These are phyloP conservation scores for Drosophila acutilabella DNA, from an alignment of 2,888 invertebrate species.

Conservation along the genomic window DNA sequence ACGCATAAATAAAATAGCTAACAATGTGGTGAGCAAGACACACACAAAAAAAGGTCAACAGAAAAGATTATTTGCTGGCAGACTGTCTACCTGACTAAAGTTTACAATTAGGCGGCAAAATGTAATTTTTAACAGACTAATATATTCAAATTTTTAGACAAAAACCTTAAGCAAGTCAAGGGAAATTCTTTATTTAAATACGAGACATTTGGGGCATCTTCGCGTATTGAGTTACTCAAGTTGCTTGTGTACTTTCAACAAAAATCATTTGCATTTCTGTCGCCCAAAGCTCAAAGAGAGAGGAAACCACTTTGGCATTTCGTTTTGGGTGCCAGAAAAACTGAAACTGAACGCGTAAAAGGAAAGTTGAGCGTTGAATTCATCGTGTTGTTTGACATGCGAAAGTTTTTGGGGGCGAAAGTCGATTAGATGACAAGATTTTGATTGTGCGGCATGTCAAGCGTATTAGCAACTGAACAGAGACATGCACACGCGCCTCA, in stretches of 20 bases:
- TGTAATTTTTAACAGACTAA: not conserved
- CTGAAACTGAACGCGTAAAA: constrained; percentile 36
- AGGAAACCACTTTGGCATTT: constrained; percentile 20
- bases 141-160: not conserved
- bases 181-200: not conserved
- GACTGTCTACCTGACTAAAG: constrained; percentile 22
- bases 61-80: constrained; percentile 33
- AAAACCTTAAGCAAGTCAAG: not conserved
- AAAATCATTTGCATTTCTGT: constrained; percentile 35
- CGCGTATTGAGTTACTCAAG: not conserved
- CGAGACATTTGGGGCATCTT: not conserved
- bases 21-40: constrained; percentile 45
- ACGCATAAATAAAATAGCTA: constrained; percentile 61
- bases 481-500: constrained; percentile 18
- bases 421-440: constrained; percentile 55
- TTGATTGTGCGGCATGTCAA: constrained; percentile 43
- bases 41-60: constrained; percentile 48
- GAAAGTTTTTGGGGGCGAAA: constrained; percentile 16
- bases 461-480: constrained; percentile 45
- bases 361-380: constrained; percentile 29
- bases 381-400: constrained; percentile 12
- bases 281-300: constrained; percentile 3
- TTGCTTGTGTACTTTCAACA: constrained; percentile 15
- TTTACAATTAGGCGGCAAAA: not conserved
- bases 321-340: constrained; percentile 1